phyloP scores from a whole-genome alignment of 1,140 invertebrate genomes.

The Copidosoma floridanum region DNA sequence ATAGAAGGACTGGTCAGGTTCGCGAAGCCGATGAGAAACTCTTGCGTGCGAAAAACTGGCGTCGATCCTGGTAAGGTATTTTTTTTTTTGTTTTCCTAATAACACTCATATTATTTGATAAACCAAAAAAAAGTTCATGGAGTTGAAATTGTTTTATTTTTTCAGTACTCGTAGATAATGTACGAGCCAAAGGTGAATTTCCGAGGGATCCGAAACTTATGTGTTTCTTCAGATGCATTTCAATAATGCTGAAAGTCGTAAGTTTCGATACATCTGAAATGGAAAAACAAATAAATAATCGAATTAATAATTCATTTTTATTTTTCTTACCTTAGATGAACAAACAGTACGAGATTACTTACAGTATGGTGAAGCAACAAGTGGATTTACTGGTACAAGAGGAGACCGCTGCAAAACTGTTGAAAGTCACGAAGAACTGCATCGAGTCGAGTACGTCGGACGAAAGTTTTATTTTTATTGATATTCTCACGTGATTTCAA shows the following conservation, averaged over 20 bases:
- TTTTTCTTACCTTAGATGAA: slow-evolving; percentile 1
- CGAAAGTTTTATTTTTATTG: background rate
- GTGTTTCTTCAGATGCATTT: slow-evolving; percentile 14
- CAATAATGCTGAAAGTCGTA: slow-evolving; percentile 7
- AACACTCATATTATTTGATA: background rate
- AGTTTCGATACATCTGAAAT: too few relatives aligned
- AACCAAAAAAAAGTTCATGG: background rate
- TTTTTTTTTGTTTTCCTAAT: too few relatives aligned
- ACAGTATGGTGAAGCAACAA: background rate
- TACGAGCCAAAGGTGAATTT: background rate
- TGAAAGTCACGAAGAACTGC: background rate
- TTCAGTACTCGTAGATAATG: background rate
- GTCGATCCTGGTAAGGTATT: too few relatives aligned
- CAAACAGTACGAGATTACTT: background rate
- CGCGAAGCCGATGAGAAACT: slow-evolving; percentile 6
- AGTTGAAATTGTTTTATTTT: background rate
- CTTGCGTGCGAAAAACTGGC: slow-evolving; percentile 7
- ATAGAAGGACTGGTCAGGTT: background rate
- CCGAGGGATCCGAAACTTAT: background rate
- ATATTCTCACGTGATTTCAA: too few relatives aligned
- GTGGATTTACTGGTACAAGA: slow-evolving; percentile 6
- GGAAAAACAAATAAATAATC: too few relatives aligned
- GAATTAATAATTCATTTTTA: too few relatives aligned
- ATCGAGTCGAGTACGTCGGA: background rate
- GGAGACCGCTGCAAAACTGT: background rate